Evolutionary conservation across 2,113 vertebrate species (phyloP).

Genomic region (Cariama cristata): DNA sequence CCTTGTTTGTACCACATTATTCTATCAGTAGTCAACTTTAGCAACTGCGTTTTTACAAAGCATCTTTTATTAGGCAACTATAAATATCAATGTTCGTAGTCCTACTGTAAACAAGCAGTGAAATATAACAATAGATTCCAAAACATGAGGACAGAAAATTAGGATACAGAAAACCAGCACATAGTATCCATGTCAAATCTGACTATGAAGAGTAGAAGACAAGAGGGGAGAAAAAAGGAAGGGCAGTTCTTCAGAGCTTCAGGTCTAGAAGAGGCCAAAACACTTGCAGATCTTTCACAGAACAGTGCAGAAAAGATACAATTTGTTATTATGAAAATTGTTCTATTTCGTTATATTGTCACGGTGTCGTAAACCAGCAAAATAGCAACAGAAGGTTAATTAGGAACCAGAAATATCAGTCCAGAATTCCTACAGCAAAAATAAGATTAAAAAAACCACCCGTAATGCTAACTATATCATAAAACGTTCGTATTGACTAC

Average conservation of each 20-base stretch:
- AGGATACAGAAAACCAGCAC: neutral
- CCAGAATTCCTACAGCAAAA: neutral
- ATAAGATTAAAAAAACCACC: neutral
- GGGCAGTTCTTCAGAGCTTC: neutral
- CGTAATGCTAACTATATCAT: neutral
- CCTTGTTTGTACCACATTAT: neutral
- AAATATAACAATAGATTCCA: neutral
- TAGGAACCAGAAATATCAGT: neutral
- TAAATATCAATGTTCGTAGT: neutral
- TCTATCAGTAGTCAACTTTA: neutral
- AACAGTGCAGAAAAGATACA: neutral
- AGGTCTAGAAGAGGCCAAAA: neutral
- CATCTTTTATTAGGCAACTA: neutral
- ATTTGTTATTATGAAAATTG: neutral
- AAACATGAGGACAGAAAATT: neutral
- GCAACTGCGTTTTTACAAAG: neutral
- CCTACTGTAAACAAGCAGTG: neutral
- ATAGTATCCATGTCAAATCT: neutral
- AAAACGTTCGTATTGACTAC: neutral
- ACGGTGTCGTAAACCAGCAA: neutral
- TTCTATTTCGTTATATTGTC: neutral
- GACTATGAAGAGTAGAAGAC: neutral
- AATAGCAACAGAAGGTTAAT: neutral
- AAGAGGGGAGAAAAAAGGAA: neutral
- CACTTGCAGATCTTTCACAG: neutral